These are phyloP conservation scores for Apomyelois bistriatella DNA, from an alignment of 2,888 invertebrate genomes.

Conservation along the genomic window DNA sequence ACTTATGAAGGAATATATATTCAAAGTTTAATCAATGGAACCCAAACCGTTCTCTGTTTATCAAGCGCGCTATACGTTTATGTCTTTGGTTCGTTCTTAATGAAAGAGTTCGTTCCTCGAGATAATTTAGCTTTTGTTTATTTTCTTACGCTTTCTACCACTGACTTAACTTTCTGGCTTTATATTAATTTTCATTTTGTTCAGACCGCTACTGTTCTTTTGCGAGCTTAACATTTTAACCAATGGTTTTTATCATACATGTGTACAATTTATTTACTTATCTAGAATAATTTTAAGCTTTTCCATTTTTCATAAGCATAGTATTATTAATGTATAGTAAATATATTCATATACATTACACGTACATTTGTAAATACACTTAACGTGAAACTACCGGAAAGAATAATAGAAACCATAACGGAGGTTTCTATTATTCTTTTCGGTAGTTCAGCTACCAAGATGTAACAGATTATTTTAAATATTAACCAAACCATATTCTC, in stretches of 20 bases:
- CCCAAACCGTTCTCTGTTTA: slow-evolving; percentile 30
- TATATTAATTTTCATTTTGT: slow-evolving; percentile 29
- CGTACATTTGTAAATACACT: not conserved
- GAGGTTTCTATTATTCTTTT: no score
- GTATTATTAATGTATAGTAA: no score
- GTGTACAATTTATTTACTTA: no score
- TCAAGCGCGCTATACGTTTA: slow-evolving; percentile 51
- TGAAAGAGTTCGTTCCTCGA: slow-evolving; percentile 62
- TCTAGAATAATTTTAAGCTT: no score
- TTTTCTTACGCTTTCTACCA: slow-evolving; percentile 42
- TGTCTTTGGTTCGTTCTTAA: slow-evolving; percentile 57
- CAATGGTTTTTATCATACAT: not conserved
- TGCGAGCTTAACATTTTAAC: slow-evolving; percentile 22
- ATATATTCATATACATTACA: no score
- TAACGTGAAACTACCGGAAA: no score
- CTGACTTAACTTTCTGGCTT: slow-evolving; percentile 37
- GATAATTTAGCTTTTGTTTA: slow-evolving; percentile 60
- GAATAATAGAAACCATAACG: no score
- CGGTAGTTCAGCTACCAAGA: no score
- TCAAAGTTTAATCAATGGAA: slow-evolving; percentile 19
- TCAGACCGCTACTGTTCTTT: slow-evolving; percentile 22
- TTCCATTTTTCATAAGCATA: no score
- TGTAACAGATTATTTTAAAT: no score
- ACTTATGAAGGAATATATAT: not conserved
- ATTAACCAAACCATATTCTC: no score